Conservation (phyloP, 1,140 invertebrate genomes). For the Bombyx mandarina region DNA sequence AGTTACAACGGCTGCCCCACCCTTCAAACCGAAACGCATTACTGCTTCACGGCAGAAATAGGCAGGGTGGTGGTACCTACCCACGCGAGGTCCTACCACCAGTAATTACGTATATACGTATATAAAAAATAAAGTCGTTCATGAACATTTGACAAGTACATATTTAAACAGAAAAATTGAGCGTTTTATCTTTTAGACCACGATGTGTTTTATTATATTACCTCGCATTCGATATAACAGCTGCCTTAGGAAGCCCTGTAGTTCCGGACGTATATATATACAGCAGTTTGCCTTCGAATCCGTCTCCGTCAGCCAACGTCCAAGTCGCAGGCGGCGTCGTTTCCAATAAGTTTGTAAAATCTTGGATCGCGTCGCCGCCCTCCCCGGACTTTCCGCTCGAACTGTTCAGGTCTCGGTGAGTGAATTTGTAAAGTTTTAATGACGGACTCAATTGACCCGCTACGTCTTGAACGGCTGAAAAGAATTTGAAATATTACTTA, state of each 20-base stretch:
- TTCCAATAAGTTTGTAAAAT: slow-evolving; percentile 49
- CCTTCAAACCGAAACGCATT: no score
- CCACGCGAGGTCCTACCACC: no score
- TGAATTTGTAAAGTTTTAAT: slow-evolving; percentile 55
- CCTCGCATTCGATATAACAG: slow-evolving; percentile 84
- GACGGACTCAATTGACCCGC: slow-evolving; percentile 42
- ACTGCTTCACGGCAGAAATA: no score
- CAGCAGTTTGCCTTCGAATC: slow-evolving; percentile 74
- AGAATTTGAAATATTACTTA: neutral
- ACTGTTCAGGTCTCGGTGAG: slow-evolving; percentile 31
- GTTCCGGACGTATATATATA: slow-evolving; percentile 94
- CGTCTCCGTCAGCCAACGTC: slow-evolving; percentile 47
- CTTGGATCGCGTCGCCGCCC: slow-evolving; percentile 33
- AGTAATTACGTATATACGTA: no score
- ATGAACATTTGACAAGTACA: no score
- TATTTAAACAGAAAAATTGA: no score
- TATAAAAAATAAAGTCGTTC: no score
- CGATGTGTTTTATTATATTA: slow-evolving; percentile 26
- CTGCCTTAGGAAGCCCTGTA: slow-evolving; percentile 90
- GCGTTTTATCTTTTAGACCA: no score
- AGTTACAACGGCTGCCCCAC: no score
- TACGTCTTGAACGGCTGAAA: slow-evolving; percentile 63
- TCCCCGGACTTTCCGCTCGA: slow-evolving; percentile 13
- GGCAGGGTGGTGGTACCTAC: no score
- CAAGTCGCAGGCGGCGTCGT: slow-evolving; percentile 36